Evolutionary conservation across 2,888 invertebrate genomes (phyloP).

Genomic region (Pammene fasciana): DNA sequence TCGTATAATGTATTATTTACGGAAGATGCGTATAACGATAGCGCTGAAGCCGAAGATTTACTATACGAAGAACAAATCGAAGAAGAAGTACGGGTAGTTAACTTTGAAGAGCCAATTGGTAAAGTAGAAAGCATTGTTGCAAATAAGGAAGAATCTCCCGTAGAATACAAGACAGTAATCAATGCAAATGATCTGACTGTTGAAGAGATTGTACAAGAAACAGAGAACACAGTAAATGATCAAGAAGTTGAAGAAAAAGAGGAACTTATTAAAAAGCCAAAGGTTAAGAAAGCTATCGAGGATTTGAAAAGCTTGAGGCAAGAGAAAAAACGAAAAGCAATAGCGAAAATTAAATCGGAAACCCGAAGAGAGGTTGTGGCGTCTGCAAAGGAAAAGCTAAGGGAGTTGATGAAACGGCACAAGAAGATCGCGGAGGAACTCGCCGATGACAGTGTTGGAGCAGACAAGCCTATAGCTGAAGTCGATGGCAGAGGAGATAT

Average conservation of each 20-base stretch:
- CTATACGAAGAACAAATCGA: conserved; percentile 44
- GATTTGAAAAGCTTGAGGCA: conserved; percentile 64
- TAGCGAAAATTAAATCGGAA: conserved; percentile 77
- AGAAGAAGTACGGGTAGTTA: conserved; percentile 43
- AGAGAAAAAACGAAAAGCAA: conserved; percentile 73
- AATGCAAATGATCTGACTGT: conserved; percentile 42
- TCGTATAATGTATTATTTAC: conserved; percentile 22
- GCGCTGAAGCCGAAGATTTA: conserved; percentile 40
- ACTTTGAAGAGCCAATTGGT: conserved; percentile 43
- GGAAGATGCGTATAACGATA: conserved; percentile 32
- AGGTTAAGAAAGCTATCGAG: conserved; percentile 63
- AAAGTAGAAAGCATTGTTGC: conserved; percentile 15
- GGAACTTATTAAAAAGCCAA: conserved; percentile 49
- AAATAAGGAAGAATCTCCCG: neutral
- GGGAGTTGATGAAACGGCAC: conserved; percentile 78
- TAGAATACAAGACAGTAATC: conserved; percentile 38
- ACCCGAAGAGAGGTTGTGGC: conserved; percentile 76
- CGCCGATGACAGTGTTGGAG: conserved; percentile 56
- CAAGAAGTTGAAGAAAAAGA: conserved; percentile 48
- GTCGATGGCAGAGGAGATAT: conserved; percentile 65
- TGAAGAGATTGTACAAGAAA: conserved; percentile 35
- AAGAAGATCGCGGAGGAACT: conserved; percentile 73
- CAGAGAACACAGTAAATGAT: conserved; percentile 20
- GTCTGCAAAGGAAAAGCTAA: conserved; percentile 78
- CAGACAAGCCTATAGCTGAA: conserved; percentile 48